phyloP scores from a whole-genome alignment of 2,888 invertebrate species.

The Sinodicranocentrus sp. region DNA sequence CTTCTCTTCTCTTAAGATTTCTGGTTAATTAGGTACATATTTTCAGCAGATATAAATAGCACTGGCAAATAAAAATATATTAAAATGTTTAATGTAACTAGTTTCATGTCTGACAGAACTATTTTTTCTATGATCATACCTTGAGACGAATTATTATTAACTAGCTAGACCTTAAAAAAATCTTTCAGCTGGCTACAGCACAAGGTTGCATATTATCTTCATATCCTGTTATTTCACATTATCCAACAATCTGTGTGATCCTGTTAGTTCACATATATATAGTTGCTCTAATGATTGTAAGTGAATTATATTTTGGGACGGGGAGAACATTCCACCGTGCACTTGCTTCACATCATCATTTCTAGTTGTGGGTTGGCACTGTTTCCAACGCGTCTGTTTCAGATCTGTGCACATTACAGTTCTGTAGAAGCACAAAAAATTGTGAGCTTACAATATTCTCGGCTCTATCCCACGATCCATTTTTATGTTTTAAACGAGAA shows the following conservation, averaged over 20 bases:
- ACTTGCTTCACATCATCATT: background rate
- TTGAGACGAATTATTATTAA: background rate
- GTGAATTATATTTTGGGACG: background rate
- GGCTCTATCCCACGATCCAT: too few relatives aligned
- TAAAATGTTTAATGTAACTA: background rate
- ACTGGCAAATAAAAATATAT: background rate
- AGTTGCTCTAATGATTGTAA: slow-evolving; percentile 7
- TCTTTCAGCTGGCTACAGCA: background rate
- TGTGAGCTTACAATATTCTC: too few relatives aligned
- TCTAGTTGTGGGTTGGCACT: slow-evolving; percentile 84
- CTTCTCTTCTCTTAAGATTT: too few relatives aligned
- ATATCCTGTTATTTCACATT: background rate
- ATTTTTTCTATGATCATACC: background rate
- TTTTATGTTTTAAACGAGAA: too few relatives aligned
- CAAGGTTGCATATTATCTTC: slow-evolving; percentile 14
- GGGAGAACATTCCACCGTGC: background rate
- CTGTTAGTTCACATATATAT: background rate
- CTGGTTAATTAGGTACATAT: too few relatives aligned
- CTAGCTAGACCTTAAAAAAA: background rate
- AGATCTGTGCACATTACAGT: slow-evolving; percentile 85
- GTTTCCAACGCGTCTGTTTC: slow-evolving; percentile 86
- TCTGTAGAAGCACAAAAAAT: slow-evolving; percentile 79
- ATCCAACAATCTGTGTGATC: background rate
- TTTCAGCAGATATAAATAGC: background rate
- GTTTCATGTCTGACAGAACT: background rate